Conservation (phyloP, 23 tunicate genomes). For the Trididemnum miniatum region DNA sequence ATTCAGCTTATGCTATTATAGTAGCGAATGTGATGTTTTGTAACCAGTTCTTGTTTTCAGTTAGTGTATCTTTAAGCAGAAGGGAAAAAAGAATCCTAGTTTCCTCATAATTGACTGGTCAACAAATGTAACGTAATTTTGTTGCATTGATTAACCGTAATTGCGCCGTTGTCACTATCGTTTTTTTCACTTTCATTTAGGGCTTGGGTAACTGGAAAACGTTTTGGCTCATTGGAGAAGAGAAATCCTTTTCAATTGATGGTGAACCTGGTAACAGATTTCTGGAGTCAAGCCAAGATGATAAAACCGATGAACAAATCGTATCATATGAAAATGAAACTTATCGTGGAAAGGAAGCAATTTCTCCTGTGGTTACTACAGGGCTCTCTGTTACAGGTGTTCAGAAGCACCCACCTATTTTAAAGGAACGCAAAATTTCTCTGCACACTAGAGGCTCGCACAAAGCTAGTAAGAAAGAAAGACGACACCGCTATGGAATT, state of each 20-base stretch:
- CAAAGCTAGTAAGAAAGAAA: neutral
- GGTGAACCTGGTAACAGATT: neutral
- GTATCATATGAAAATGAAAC: neutral
- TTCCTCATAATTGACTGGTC: too few species aligned
- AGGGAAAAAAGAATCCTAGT: too few species aligned
- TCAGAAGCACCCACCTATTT: neutral
- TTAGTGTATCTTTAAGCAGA: too few species aligned
- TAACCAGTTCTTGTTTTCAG: too few species aligned
- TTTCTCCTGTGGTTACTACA: neutral
- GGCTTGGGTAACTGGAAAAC: slow-evolving; percentile 86
- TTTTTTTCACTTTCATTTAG: slow-evolving; percentile 32
- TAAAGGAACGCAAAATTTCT: neutral
- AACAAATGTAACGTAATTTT: too few species aligned
- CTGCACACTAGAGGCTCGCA: neutral
- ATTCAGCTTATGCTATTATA: too few species aligned
- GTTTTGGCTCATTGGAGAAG: slow-evolving; percentile 80
- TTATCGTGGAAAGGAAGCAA: neutral
- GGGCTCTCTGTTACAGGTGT: neutral
- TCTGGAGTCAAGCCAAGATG: neutral
- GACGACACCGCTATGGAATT: neutral
- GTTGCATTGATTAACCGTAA: too few species aligned
- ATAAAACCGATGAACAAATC: neutral
- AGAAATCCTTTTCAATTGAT: neutral
- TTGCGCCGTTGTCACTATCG: too few species aligned
- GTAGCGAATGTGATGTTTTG: too few species aligned